phyloP scores from a whole-genome alignment of 2,113 vertebrate species.

The Sturnus vulgaris region DNA sequence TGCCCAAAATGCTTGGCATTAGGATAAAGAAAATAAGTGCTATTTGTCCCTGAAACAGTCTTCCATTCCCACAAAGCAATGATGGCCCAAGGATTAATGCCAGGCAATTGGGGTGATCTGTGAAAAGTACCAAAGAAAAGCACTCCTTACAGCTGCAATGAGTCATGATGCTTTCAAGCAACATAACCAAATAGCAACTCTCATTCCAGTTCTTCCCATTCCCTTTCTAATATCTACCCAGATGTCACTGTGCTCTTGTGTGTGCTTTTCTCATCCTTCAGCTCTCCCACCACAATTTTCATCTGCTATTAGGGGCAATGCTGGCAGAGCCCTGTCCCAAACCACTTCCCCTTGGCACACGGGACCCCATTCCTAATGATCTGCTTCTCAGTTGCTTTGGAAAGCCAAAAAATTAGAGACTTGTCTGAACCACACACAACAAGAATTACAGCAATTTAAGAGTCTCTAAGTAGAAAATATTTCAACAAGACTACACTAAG shows the following conservation, averaged over 20 bases:
- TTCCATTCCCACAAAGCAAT: neutral
- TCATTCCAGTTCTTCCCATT: neutral
- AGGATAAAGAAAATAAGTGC: neutral
- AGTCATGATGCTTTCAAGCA: neutral
- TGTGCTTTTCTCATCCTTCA: neutral
- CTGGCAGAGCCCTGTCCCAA: neutral
- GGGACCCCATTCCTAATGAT: rapidly evolving
- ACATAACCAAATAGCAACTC: neutral
- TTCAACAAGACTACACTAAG: neutral
- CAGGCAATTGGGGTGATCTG: neutral
- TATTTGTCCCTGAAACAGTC: neutral
- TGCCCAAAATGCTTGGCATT: neutral
- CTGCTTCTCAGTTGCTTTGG: neutral
- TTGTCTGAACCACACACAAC: neutral
- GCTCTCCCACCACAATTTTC: neutral
- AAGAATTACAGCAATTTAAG: neutral
- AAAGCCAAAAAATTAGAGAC: neutral
- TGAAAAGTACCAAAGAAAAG: neutral
- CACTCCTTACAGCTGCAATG: neutral
- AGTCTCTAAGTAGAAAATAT: neutral
- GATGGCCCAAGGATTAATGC: neutral
- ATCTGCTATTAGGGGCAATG: neutral
- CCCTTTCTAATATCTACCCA: neutral
- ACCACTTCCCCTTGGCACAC: neutral
- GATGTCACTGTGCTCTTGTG: neutral